Percentiles rank a stretch among this genome's conserved stretches.
These are phyloP conservation scores for Psylliodes chrysocephalus DNA, from an alignment of 2,888 invertebrate species.

Conservation along the genomic window DNA sequence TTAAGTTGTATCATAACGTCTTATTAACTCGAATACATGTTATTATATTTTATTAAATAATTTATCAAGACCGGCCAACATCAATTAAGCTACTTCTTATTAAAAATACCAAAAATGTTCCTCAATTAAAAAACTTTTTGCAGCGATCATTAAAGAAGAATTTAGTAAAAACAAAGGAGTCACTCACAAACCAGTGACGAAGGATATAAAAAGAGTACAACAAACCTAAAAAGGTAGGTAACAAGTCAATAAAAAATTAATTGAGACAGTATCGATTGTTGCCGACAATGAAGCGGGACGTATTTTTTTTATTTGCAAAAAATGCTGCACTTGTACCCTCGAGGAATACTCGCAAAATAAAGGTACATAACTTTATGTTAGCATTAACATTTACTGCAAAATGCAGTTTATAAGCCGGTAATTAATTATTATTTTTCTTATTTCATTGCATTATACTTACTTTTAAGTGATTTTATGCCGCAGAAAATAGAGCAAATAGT, in stretches of 20 bases:
- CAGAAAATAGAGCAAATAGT: too few relatives aligned
- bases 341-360: too few relatives aligned
- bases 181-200: slow-evolving; percentile 24
- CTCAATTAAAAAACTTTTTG: slow-evolving; percentile 38
- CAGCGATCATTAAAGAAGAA: slow-evolving; percentile 21
- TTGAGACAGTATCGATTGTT: slow-evolving; percentile 53
- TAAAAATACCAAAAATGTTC: slow-evolving; percentile 28
- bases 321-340: too few relatives aligned
- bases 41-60: not conserved
- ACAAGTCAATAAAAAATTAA: slow-evolving; percentile 52
- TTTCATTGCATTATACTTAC: too few relatives aligned
- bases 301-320: not conserved
- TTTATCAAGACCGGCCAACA: slow-evolving; percentile 3
- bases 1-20: too few relatives aligned
- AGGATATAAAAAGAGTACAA: slow-evolving; percentile 33
- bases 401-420: too few relatives aligned
- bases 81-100: slow-evolving; percentile 18
- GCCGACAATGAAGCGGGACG: slow-evolving; percentile 29
- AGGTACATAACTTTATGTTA: too few relatives aligned
- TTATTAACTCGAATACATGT: too few relatives aligned
- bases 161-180: slow-evolving; percentile 39
- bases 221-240: slow-evolving; percentile 48
- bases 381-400: too few relatives aligned
- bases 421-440: too few relatives aligned
- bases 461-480: too few relatives aligned